phyloP scores from a whole-genome alignment of 92 coral and sea anemone genomes.

The Phenganax marumi region DNA sequence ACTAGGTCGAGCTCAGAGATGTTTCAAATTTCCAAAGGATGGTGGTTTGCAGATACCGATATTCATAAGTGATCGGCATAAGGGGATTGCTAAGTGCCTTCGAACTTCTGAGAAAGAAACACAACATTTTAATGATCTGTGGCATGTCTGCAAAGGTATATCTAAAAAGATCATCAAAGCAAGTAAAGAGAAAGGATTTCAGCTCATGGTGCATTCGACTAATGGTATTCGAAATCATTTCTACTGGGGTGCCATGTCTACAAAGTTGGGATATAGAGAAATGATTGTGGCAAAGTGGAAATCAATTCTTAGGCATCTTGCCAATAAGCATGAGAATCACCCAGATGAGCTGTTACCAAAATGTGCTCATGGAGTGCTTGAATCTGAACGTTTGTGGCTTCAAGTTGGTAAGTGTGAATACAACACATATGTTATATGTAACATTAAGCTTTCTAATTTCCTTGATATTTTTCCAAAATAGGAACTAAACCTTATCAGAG shows the following conservation, averaged over 20 bases:
- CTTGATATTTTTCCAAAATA: conserved; percentile 4
- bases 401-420: conserved; percentile 27
- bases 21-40: conserved; percentile 14
- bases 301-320: conserved; percentile 31
- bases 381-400: conserved; percentile 34
- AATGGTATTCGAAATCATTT: conserved; percentile 26
- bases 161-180: conserved; percentile 17
- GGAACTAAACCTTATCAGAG: conserved; percentile 49
- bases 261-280: conserved; percentile 21
- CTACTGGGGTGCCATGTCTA: conserved; percentile 40
- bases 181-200: conserved; percentile 34
- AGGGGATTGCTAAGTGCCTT: conserved; percentile 33
- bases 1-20: conserved; percentile 16
- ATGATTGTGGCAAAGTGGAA: conserved; percentile 33
- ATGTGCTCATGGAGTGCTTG: conserved; percentile 43
- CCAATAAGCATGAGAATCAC: conserved; percentile 36
- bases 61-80: conserved; percentile 45
- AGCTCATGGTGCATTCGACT: conserved; percentile 27
- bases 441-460: no score
- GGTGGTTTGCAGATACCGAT: conserved; percentile 11
- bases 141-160: conserved; percentile 43
- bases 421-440: no score
- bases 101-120: background rate
- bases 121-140: conserved; percentile 33
- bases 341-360: conserved; percentile 19